Conservation (phyloP, 2,113 vertebrate genomes). For the Speoplatyrhinus poulsoni region DNA sequence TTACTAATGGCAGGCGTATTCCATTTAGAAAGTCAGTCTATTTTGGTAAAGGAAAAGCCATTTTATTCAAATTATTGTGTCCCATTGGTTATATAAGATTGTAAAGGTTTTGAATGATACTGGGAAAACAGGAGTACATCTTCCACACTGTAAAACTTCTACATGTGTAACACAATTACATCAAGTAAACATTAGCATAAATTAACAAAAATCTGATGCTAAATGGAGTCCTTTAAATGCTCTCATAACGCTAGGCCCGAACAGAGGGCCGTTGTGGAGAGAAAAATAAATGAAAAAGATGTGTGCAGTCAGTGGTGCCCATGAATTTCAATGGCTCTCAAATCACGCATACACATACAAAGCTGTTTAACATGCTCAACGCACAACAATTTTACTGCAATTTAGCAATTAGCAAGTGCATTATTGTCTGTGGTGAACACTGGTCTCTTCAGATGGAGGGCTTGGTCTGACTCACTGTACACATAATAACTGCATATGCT, state of each 20-base stretch:
- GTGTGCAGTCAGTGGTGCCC: constrained; percentile 8
- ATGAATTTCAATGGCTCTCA: constrained; percentile 25
- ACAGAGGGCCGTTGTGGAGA: constrained; percentile 9
- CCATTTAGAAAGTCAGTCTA: constrained; percentile 7
- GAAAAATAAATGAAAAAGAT: neutral
- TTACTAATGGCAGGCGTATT: constrained; percentile 30
- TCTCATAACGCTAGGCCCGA: constrained; percentile 1
- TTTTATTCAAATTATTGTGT: constrained; percentile 4
- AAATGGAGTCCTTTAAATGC: constrained; percentile 12
- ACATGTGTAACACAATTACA: constrained; percentile 13
- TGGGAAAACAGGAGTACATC: neutral
- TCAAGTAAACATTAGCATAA: neutral
- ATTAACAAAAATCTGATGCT: constrained; percentile 8
- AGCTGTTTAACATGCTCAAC: constrained; percentile 1
- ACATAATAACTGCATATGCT: constrained; percentile 22
- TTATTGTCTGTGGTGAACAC: constrained; percentile 3
- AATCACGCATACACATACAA: neutral
- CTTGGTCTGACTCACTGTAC: constrained; percentile 10
- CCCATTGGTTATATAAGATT: too few relatives aligned
- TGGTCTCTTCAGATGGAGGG: constrained; percentile 12
- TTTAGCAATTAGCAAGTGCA: constrained; percentile 23
- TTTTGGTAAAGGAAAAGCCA: constrained; percentile 8
- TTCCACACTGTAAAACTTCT: neutral
- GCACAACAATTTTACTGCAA: constrained; percentile 18
- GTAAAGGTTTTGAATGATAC: neutral